Percentiles rank a stretch among this genome's conserved stretches.
These are phyloP conservation scores for Chlamydotis undulata DNA, from an alignment of 2,113 vertebrate species.

Conservation along the genomic window DNA sequence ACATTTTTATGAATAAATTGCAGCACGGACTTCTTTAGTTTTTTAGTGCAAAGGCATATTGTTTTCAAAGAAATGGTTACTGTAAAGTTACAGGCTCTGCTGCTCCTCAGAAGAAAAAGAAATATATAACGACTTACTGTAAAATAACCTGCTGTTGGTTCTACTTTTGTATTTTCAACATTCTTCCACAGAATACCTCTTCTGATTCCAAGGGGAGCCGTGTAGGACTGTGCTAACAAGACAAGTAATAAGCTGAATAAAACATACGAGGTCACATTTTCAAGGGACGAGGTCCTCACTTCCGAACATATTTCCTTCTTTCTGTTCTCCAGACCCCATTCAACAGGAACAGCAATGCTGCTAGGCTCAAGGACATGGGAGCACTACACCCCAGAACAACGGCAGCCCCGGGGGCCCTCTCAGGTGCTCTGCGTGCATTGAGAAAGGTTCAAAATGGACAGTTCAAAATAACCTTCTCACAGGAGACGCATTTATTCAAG, in stretches of 20 bases:
- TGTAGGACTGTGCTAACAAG: not conserved
- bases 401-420: not conserved
- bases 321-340: not conserved
- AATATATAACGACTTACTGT: not conserved
- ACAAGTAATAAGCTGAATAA: not conserved
- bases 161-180: not conserved
- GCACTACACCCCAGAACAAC: not conserved
- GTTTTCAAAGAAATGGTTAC: not conserved
- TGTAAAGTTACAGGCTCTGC: not conserved
- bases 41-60: not conserved
- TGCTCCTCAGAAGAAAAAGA: not conserved
- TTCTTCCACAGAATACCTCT: not conserved
- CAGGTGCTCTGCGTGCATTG: accelerated
- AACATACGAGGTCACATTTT: not conserved
- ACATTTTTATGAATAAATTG: not conserved
- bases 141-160: not conserved
- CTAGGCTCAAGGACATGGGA: accelerated
- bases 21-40: not conserved
- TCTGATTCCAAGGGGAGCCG: not conserved
- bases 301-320: not conserved
- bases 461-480: not conserved
- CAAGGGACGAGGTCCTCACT: not conserved
- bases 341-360: not conserved
- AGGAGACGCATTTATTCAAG: not conserved
- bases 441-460: not conserved